A percentile compares a stretch with the other conserved stretches of the same genome.
Evolutionary conservation across 2,888 invertebrate genomes (phyloP).

Genomic region (Spicauda simplicius): DNA sequence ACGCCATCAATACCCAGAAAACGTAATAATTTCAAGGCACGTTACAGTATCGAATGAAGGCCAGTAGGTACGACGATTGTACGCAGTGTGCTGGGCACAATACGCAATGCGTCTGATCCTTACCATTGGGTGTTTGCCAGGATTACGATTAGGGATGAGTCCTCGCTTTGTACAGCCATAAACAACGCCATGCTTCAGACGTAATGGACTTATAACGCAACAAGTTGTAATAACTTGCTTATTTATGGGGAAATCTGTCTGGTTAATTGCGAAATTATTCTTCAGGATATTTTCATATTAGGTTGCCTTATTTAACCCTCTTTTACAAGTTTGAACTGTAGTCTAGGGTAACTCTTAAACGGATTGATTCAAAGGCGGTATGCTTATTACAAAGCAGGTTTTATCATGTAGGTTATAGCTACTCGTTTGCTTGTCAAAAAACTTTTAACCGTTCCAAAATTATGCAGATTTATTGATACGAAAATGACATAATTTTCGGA

Average conservation of each 20-base stretch:
- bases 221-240: slow-evolving; percentile 12
- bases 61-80: background rate
- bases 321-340: no score
- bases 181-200: slow-evolving; percentile 8
- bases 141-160: background rate
- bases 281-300: background rate
- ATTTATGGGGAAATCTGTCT: slow-evolving; percentile 5
- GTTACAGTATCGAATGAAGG: background rate
- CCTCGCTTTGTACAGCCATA: background rate
- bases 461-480: no score
- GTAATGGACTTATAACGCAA: slow-evolving; percentile 16
- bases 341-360: no score
- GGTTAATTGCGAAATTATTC: background rate
- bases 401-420: no score
- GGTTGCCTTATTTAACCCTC: no score
- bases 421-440: no score
- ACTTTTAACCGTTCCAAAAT: no score
- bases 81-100: slow-evolving; percentile 1
- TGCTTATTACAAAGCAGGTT: no score
- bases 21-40: background rate
- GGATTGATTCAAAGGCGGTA: no score
- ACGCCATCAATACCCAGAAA: background rate
- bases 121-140: slow-evolving; percentile 6
- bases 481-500: no score
- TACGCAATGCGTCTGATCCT: slow-evolving; percentile 23